phyloP scores from a whole-genome alignment of 2,797 vertebrate species.

The Allobates femoralis region DNA sequence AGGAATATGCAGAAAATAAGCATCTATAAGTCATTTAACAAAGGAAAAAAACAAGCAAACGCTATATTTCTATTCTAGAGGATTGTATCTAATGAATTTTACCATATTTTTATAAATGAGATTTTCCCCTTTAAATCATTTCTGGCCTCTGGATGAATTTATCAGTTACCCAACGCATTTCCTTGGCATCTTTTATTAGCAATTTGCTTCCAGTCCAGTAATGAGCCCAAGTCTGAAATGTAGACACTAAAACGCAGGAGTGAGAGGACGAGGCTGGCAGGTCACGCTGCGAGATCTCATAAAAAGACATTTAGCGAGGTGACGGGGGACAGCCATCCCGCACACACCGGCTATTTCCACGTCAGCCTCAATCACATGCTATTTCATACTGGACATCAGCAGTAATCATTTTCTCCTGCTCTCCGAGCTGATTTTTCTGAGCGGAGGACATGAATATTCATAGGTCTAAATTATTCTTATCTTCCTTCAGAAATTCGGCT shows the following conservation, averaged over 20 bases:
- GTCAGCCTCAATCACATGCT: conserved; percentile 47
- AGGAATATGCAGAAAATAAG: no score
- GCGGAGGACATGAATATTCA: conserved; percentile 49
- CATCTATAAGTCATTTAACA: no score
- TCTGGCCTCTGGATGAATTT: not conserved
- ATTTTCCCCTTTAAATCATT: not conserved
- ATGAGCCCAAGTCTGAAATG: conserved; percentile 19
- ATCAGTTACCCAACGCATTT: not conserved
- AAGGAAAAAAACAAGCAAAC: no score
- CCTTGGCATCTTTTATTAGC: conserved; percentile 19
- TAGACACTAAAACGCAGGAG: conserved; percentile 11
- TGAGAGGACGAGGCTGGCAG: conserved; percentile 19
- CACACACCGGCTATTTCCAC: conserved; percentile 18
- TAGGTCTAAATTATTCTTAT: conserved; percentile 44
- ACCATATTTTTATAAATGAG: not conserved
- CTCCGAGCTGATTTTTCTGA: not conserved
- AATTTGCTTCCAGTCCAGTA: conserved; percentile 22
- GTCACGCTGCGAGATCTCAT: conserved; percentile 33
- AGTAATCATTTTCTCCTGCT: conserved; percentile 21
- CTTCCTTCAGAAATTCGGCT: conserved; percentile 28
- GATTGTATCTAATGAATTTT: not conserved
- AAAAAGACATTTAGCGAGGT: conserved; percentile 33
- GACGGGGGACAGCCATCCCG: not conserved
- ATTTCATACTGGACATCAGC: conserved; percentile 38
- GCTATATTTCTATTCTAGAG: not conserved